Evolutionary conservation across 2,797 vertebrate genomes (phyloP), one percentile per base, ranked within the genome.

Genomic region (Capromys pilorides): DNA sequence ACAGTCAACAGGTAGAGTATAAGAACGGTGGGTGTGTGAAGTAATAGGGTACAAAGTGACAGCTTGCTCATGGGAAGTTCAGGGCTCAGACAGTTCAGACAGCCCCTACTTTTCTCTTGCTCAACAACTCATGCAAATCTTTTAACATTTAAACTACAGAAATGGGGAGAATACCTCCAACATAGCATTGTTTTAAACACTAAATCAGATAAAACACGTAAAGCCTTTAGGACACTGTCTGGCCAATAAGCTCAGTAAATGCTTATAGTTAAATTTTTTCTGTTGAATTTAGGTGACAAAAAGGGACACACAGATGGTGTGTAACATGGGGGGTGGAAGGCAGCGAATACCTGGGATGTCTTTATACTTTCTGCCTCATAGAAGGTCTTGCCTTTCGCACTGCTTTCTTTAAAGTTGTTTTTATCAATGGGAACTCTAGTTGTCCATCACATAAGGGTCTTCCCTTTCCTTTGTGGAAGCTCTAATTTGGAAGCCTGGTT

Each of bases 401-500:
- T 45, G 14, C 79, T 78, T 81, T 79, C 49, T 49, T 77, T 61
- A 36, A 9, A 54, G 7, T 8, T 59, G 36, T 71, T 85, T 0
- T 64, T 77, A 41, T 41, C 69, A 78, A 28, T 54, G 84, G 51
- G 73, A 85, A 59, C 61, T 24, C 67, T 95, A 78, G 57, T 51
- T 26, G n/a, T 66, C 8, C 45, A 5, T 82, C 78, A 24, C 19
- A 9, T 0, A 5, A 51, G 0, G 92, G 59, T 49, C 51, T 61
- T 33, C 51, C 75, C 67, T 9, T 1, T 45, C 24, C 16, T 93
- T 71, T 84, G 57, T 75, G 87, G 84, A 96, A 92, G 62, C 6
- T 11, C 19, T 93, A 45, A 93, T 71, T 66, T 69, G 93, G 94
- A 94, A 88, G 54, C 73, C 93, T 93, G 80, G 49, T 86, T 88